Percentiles rank a stretch among this genome's conserved stretches.
Conservation (phyloP, 2,113 vertebrate genomes). For the Caretta caretta region DNA sequence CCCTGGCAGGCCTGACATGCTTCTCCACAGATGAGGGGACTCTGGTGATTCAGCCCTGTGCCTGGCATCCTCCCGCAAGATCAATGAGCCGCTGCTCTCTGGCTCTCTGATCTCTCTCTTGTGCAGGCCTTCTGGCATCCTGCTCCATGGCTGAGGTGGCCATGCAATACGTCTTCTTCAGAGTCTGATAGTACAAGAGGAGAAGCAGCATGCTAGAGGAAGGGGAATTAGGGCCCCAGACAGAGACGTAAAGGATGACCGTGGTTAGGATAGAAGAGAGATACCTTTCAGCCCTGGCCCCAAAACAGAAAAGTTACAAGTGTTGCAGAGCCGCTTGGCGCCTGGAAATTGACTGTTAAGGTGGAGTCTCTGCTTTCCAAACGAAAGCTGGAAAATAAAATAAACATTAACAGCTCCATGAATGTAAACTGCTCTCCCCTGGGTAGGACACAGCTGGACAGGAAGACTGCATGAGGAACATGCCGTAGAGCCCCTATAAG, state of each 20-base stretch:
- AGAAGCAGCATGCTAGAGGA: background rate
- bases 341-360: conserved; percentile 88
- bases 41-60: background rate
- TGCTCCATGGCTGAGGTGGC: background rate
- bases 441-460: background rate
- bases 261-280: fast-evolving
- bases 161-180: background rate
- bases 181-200: background rate
- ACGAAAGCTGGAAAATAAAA: conserved; percentile 80
- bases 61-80: background rate
- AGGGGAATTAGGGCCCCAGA: background rate
- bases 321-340: conserved; percentile 89
- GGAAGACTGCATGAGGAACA: background rate
- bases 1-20: background rate
- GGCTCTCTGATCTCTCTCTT: too few species aligned
- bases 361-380: conserved; percentile 83
- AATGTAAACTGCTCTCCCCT: background rate
- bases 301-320: conserved; percentile 92
- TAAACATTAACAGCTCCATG: background rate
- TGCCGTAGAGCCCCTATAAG: background rate
- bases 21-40: background rate
- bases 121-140: background rate
- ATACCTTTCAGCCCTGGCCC: conserved; percentile 90
- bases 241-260: fast-evolving
- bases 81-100: background rate